Conservation (phyloP, 2,888 invertebrate genomes). For the Epicampocera succincta region DNA sequence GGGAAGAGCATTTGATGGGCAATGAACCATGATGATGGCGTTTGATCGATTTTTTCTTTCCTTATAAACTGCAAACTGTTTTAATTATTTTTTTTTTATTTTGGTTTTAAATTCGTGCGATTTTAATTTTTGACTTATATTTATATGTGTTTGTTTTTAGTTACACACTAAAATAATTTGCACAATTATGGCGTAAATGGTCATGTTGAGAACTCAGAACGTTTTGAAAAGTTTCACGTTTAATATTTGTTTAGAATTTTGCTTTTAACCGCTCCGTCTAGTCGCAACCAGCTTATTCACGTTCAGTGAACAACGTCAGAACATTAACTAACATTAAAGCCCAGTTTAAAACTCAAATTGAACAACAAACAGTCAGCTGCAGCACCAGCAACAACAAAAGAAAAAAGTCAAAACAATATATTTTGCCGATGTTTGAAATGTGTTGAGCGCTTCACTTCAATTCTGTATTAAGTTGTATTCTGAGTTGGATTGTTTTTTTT, state of each 20-base stretch:
- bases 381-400: constrained; percentile 3
- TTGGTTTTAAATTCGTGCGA: neutral
- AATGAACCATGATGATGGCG: neutral
- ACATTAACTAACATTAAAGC: constrained; percentile 63
- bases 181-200: constrained; percentile 79
- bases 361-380: constrained; percentile 10
- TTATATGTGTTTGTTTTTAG: constrained; percentile 57
- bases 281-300: constrained; percentile 59
- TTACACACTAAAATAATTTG: constrained; percentile 80
- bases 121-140: neutral
- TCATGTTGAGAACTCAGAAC: constrained; percentile 74
- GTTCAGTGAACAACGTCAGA: constrained; percentile 67
- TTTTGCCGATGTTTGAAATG: neutral
- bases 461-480: constrained; percentile 40
- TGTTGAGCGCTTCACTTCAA: constrained; percentile 36
- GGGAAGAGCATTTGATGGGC: neutral
- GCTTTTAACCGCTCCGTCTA: constrained; percentile 1
- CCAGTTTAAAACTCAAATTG: constrained; percentile 36
- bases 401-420: constrained; percentile 45
- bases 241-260: constrained; percentile 1
- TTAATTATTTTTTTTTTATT: neutral
- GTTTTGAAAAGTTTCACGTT: constrained; percentile 13
- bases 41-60: too few relatives aligned
- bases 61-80: too few relatives aligned
- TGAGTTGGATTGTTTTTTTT: constrained; percentile 38